These are phyloP conservation scores for Microctonus brassicae DNA, from an alignment of 2,888 invertebrate species.

Conservation along the genomic window DNA sequence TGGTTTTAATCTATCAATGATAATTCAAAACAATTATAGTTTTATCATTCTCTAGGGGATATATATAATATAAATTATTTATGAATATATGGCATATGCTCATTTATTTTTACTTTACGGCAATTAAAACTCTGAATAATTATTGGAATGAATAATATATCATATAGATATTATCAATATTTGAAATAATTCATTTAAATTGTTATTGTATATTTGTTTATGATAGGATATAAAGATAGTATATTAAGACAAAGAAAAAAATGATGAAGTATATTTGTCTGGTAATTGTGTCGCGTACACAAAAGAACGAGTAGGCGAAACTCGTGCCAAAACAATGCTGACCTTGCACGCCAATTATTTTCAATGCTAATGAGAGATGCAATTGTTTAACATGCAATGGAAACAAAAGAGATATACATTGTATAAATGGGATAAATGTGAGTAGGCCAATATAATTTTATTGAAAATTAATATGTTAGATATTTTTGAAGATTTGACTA, in stretches of 20 bases:
- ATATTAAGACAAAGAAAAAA: background rate
- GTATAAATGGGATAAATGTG: background rate
- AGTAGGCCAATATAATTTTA: constrained; percentile 40
- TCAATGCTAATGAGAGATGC: background rate
- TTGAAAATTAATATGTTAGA: too few species aligned
- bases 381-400: background rate
- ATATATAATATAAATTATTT: too few species aligned
- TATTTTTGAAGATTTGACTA: too few species aligned
- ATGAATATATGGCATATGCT: too few species aligned
- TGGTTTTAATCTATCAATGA: background rate
- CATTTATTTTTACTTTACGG: too few species aligned
- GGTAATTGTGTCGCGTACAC: constrained; percentile 3
- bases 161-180: too few species aligned
- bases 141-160: too few species aligned
- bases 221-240: background rate
- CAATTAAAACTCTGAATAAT: too few species aligned
- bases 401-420: background rate
- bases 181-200: too few species aligned
- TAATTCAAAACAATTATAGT: background rate
- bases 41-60: too few species aligned
- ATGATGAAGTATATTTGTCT: background rate
- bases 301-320: constrained; percentile 11
- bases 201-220: too few species aligned
- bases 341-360: constrained; percentile 14
- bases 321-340: constrained; percentile 19